phyloP scores from a whole-genome alignment of 2,888 invertebrate genomes.

The Chrysolina oricalcia region DNA sequence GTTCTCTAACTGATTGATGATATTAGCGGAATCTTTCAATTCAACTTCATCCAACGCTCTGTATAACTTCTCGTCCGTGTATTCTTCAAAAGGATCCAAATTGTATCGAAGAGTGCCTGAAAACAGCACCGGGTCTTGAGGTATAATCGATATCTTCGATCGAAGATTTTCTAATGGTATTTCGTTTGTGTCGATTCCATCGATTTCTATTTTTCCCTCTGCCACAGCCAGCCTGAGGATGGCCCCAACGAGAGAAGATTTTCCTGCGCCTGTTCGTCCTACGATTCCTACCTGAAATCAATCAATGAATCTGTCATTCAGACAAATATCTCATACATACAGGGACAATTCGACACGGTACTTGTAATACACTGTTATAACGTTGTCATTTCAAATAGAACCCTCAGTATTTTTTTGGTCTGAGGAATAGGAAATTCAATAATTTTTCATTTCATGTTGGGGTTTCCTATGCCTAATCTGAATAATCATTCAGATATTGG shows the following conservation, averaged over 20 bases:
- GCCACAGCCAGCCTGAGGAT: conserved; percentile 84
- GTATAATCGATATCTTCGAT: conserved; percentile 75
- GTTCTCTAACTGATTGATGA: conserved; percentile 77
- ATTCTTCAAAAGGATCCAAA: conserved; percentile 83
- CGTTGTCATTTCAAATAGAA: no score
- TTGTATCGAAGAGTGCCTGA: conserved; percentile 81
- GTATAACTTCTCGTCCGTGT: conserved; percentile 81
- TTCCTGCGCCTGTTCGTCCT: conserved; percentile 89
- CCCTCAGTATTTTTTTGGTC: no score
- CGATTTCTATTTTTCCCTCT: conserved; percentile 82
- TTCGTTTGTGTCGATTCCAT: conserved; percentile 76
- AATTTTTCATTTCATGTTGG: no score
- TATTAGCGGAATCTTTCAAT: conserved; percentile 79
- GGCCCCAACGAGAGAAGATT: conserved; percentile 84
- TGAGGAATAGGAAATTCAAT: no score
- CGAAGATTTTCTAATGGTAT: conserved; percentile 75
- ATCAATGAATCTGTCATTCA: not conserved
- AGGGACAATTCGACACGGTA: no score
- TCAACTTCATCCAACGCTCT: conserved; percentile 83
- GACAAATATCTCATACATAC: not conserved
- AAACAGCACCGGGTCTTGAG: conserved; percentile 74
- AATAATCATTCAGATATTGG: no score
- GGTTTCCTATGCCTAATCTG: no score
- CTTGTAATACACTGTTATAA: no score
- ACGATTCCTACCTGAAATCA: conserved; percentile 83